Percentiles rank a stretch among this genome's conserved stretches.
Evolutionary conservation across 2,888 invertebrate species (phyloP).

Genomic region (Kryphioiulus occultus): DNA sequence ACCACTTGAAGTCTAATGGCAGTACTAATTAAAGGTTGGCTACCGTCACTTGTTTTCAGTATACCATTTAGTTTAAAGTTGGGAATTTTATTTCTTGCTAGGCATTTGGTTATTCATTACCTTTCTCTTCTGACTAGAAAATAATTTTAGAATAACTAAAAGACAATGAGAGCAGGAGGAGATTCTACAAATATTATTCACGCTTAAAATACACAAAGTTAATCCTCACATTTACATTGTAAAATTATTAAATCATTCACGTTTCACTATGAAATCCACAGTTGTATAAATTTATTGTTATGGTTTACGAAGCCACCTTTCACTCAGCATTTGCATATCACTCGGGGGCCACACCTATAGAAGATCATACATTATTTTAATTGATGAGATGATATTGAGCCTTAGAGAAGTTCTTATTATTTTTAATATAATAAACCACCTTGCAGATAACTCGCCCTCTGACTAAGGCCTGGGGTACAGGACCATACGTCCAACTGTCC

Average conservation of each 20-base stretch:
- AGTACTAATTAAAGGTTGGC: too few relatives aligned
- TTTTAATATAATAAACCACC: slow-evolving; percentile 63
- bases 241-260: neutral
- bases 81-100: too few relatives aligned
- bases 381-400: neutral
- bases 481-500: slow-evolving; percentile 87
- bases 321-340: slow-evolving; percentile 44
- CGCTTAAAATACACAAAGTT: neutral
- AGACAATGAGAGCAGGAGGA: neutral
- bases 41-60: too few relatives aligned
- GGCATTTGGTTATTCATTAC: too few relatives aligned
- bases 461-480: slow-evolving; percentile 85
- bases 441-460: slow-evolving; percentile 81
- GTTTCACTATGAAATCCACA: neutral
- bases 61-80: too few relatives aligned
- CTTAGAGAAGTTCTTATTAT: neutral
- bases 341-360: slow-evolving; percentile 44
- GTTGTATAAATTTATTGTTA: neutral
- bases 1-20: too few relatives aligned
- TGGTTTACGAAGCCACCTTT: slow-evolving; percentile 37
- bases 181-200: neutral
- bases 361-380: neutral
- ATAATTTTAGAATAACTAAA: too few relatives aligned
- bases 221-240: neutral
- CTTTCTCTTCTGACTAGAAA: too few relatives aligned